Conservation (phyloP, 1,140 invertebrate genomes). For the Trichomalopsis sarcophagae region DNA sequence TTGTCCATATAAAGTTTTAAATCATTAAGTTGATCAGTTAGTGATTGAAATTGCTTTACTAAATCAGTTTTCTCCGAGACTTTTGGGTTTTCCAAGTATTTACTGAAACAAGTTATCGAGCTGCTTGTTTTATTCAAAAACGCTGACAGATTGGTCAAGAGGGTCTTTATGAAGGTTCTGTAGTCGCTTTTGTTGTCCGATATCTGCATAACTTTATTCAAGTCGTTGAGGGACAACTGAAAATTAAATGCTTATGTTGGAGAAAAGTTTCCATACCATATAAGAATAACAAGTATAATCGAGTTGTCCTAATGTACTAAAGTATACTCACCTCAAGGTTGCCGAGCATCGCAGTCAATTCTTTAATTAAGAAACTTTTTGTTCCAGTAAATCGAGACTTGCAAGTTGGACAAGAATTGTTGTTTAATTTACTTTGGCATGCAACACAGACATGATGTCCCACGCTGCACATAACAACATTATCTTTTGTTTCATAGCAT, state of each 20-base stretch:
- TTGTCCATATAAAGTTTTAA: background rate
- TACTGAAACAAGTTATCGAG: background rate
- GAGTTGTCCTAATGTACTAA: background rate
- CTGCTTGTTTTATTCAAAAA: background rate
- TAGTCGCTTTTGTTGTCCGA: background rate
- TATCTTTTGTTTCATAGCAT: constrained; percentile 57
- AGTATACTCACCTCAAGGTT: constrained; percentile 57
- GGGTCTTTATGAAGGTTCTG: background rate
- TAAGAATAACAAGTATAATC: background rate
- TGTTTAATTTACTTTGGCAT: constrained; percentile 51
- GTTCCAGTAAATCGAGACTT: constrained; percentile 51
- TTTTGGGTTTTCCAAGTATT: background rate
- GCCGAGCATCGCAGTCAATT: constrained; percentile 53
- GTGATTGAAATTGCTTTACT: background rate
- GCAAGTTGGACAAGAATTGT: constrained; percentile 58
- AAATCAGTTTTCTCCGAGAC: background rate
- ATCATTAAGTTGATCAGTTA: background rate
- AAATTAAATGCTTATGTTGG: background rate
- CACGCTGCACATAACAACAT: constrained; percentile 55
- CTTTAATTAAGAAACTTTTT: constrained; percentile 59
- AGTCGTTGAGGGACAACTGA: background rate
- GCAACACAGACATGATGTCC: constrained; percentile 62
- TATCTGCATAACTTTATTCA: background rate
- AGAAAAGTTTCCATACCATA: background rate
- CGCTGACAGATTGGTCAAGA: background rate